Conservation (phyloP, 2,888 invertebrate species). For the Limenitis camilla region DNA sequence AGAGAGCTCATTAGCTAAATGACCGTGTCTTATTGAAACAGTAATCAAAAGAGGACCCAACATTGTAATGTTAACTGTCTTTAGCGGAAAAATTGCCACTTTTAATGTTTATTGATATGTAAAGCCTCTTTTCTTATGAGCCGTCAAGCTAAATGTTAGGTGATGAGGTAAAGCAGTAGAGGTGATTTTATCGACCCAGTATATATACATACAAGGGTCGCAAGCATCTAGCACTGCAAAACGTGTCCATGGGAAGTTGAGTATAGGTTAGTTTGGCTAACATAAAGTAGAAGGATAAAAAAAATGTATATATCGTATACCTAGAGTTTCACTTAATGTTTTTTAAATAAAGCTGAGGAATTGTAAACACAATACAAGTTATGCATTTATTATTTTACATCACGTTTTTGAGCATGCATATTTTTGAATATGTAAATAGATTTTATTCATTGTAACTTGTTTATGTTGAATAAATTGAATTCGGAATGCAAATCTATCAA, state of each 20-base stretch:
- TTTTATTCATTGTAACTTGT: slow-evolving; percentile 19
- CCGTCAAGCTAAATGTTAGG: too few species aligned
- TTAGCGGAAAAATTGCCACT: slow-evolving; percentile 8
- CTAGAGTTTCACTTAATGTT: too few species aligned
- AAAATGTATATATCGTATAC: too few species aligned
- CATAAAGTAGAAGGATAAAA: too few species aligned
- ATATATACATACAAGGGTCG: too few species aligned
- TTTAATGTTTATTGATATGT: neutral
- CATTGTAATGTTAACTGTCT: slow-evolving; percentile 17
- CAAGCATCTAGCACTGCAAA: too few species aligned
- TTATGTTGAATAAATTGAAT: slow-evolving; percentile 22
- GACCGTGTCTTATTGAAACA: slow-evolving; percentile 61
- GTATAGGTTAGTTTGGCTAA: too few species aligned
- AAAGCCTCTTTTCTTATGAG: neutral
- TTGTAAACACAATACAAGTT: too few species aligned
- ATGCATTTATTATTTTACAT: neutral
- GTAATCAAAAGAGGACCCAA: slow-evolving; percentile 43
- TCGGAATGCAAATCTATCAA: slow-evolving; percentile 24
- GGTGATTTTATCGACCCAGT: too few species aligned
- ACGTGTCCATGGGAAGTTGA: too few species aligned
- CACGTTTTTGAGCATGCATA: neutral
- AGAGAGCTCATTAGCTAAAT: slow-evolving; percentile 68
- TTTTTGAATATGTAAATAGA: slow-evolving; percentile 6
- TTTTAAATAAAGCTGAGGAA: too few species aligned
- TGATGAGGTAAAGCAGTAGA: too few species aligned